Base-by-base conservation (phyloP, 2,797 vertebrate genomes). In the Telmatherina bonti region DNA sequence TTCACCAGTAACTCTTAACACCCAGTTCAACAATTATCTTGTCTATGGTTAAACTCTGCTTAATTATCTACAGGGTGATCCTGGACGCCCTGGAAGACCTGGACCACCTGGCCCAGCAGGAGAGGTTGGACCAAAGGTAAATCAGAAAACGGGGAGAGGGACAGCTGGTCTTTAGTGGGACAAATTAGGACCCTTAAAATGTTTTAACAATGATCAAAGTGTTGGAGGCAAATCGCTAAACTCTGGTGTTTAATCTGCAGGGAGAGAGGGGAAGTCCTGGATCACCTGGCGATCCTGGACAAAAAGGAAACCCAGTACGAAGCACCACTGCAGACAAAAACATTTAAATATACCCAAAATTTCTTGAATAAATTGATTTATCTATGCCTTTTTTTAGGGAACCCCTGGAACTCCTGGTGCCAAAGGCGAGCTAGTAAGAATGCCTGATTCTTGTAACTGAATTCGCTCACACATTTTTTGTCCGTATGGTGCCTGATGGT, bases 71-170 rank as follows among this genome's bases (percentile, higher is more conserved):
- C 77, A 99, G 98, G 98, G 98, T 63, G 97, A 99, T 84, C 12
- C 93, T 26, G 98, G 98, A 53, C 95, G 96, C 1, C 91, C 96
- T 51, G 98, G 98, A 65, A 95, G 92, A 91, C n/a, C 92, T 8
- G 98, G 98, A 36, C 95, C 94, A 10, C 20, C 56, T 0, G 98
- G 98, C 30, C 18, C 73, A 1, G 0, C 52, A n/a, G 98, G 98
- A 89, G 94, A 94, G 0, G 18, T 61, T 80, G 98, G 98, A 84
- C 93, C 70, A 79, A 95, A 93, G 93, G 97, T 96, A 93, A 84
- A 81, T 1, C 1, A 8, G 10, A 26, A 11, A 41, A 68, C n/a
- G 1, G 36, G 6, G 36, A 70, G 13, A 2, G 36, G 6, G 12
- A 29, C 20, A 24, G 8, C 12, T 53, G 30, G 9, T 54, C 2